Conservation (phyloP, 2,797 vertebrate genomes). For the Phylloscopus collybita region DNA sequence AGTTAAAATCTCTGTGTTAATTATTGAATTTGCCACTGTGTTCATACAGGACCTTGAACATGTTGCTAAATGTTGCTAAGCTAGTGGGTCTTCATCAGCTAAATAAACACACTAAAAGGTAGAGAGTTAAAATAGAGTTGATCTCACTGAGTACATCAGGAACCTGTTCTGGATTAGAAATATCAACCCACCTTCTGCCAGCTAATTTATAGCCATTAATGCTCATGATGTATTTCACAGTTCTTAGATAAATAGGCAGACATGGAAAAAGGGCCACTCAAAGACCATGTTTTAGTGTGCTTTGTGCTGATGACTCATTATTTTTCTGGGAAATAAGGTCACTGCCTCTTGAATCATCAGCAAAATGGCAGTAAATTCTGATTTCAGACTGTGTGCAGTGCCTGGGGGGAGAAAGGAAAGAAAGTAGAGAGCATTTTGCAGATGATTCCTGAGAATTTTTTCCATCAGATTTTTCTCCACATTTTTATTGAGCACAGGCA, state of each 20-base stretch:
- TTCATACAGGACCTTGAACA: background rate
- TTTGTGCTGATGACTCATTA: conserved; percentile 52
- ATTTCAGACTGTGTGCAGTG: conserved; percentile 3
- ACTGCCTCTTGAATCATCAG: conserved; percentile 49
- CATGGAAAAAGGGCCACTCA: conserved; percentile 2
- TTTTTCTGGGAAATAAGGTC: conserved; percentile 54
- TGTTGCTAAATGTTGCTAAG: background rate
- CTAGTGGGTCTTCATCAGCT: background rate
- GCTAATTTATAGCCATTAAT: conserved; percentile 34
- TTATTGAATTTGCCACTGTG: background rate
- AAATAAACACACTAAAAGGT: background rate
- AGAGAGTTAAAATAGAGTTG: background rate
- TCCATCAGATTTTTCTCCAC: background rate
- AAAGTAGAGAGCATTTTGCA: background rate
- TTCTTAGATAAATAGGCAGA: conserved; percentile 38
- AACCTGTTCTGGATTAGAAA: conserved; percentile 5
- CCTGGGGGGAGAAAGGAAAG: background rate
- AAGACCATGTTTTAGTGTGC: conserved; percentile 25
- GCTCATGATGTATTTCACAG: background rate
- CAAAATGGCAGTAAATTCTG: conserved; percentile 58
- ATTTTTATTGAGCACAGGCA: background rate
- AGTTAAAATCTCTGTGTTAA: background rate
- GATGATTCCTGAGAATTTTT: background rate
- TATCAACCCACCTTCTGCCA: conserved; percentile 11
- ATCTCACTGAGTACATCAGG: background rate